These are phyloP conservation scores for Lepeophtheirus salmonis DNA, from an alignment of 1,140 invertebrate species.

Conservation along the genomic window DNA sequence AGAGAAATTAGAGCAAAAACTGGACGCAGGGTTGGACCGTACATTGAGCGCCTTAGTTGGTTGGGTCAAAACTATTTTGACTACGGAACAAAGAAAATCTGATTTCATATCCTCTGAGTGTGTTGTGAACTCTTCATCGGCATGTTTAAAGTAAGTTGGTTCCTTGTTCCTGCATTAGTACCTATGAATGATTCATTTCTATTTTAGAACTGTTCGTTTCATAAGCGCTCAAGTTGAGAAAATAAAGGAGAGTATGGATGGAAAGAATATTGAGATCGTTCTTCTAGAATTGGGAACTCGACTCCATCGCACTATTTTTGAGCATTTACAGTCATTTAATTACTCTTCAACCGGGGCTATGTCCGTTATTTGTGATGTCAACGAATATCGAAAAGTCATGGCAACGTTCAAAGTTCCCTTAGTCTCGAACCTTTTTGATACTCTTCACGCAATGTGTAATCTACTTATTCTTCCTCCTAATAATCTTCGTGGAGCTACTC, in stretches of 20 bases:
- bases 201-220: slow-evolving; percentile 31
- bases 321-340: slow-evolving; percentile 82
- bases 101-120: slow-evolving; percentile 96
- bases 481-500: slow-evolving; percentile 85
- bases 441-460: slow-evolving; percentile 85
- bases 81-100: slow-evolving; percentile 81
- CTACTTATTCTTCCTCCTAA: slow-evolving; percentile 83
- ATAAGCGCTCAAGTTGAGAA: slow-evolving; percentile 27
- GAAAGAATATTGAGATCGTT: slow-evolving; percentile 71
- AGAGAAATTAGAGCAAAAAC: slow-evolving; percentile 72
- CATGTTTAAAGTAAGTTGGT: too few species aligned
- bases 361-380: slow-evolving; percentile 88
- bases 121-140: slow-evolving; percentile 23
- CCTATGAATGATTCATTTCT: slow-evolving; percentile 2
- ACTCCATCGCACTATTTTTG: slow-evolving; percentile 81
- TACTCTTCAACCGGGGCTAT: slow-evolving; percentile 86
- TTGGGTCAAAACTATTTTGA: slow-evolving; percentile 75
- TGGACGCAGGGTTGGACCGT: slow-evolving; percentile 69
- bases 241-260: slow-evolving; percentile 54
- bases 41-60: slow-evolving; percentile 66
- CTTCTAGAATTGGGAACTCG: slow-evolving; percentile 70
- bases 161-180: slow-evolving; percentile 12
- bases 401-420: slow-evolving; percentile 49
- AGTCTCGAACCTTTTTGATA: slow-evolving; percentile 73
- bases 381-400: slow-evolving; percentile 68